phyloP scores from a whole-genome alignment of 1,140 invertebrate species.

The Rhopalosiphum padi region DNA sequence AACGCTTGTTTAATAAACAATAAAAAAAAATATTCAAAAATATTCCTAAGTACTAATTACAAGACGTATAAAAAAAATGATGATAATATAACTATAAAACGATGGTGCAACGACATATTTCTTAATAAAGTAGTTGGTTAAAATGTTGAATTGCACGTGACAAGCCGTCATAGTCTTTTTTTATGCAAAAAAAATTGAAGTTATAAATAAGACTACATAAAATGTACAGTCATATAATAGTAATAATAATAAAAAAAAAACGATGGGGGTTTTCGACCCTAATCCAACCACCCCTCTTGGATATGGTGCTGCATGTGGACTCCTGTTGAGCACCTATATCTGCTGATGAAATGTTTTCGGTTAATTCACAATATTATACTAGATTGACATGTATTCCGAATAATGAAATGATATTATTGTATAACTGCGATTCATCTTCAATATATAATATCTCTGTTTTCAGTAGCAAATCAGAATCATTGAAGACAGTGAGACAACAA shows the following conservation, averaged over 20 bases:
- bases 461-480: not conserved
- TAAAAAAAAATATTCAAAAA: not conserved
- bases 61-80: not conserved
- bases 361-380: slow-evolving; percentile 7
- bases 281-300: not conserved
- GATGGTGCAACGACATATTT: not conserved
- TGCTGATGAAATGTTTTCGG: slow-evolving; percentile 36
- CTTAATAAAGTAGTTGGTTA: not conserved
- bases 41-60: not conserved
- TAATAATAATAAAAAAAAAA: slow-evolving; percentile 3
- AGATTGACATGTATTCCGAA: not conserved
- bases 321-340: slow-evolving; percentile 19
- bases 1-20: not conserved
- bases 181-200: not conserved
- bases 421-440: not conserved
- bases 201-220: not conserved
- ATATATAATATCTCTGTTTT: slow-evolving; percentile 25
- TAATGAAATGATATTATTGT: slow-evolving; percentile 4
- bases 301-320: not conserved
- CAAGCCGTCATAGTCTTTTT: not conserved
- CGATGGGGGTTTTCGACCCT: not conserved
- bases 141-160: slow-evolving; percentile 18
- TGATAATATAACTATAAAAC: not conserved
- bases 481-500: not conserved
- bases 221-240: not conserved